These are phyloP conservation scores for Andrena chrysosceles DNA, from an alignment of 2,888 invertebrate species.

Conservation along the genomic window DNA sequence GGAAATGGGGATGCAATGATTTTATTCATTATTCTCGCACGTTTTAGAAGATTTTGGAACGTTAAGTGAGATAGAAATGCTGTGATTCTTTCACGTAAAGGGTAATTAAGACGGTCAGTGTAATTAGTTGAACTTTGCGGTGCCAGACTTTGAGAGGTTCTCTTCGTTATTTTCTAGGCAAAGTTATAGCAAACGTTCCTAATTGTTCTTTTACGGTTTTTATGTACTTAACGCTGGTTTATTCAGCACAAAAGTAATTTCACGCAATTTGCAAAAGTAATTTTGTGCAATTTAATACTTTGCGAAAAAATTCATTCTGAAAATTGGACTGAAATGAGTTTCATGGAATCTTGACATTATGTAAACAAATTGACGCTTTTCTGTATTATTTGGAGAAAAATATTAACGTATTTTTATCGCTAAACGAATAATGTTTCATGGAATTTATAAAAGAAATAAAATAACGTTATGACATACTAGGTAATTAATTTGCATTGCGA, in stretches of 20 bases:
- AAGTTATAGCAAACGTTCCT: constrained; percentile 25
- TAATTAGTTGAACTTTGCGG: constrained; percentile 44
- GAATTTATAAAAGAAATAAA: too few relatives aligned
- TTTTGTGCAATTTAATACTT: constrained; percentile 4
- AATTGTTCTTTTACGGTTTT: constrained; percentile 2
- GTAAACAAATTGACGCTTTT: too few relatives aligned
- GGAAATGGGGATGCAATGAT: too few relatives aligned
- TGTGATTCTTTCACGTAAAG: constrained; percentile 41
- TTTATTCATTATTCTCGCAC: too few relatives aligned
- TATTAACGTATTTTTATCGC: not conserved
- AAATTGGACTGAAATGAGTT: not conserved
- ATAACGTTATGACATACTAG: not conserved
- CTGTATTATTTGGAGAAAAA: not conserved
- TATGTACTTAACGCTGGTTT: constrained; percentile 10
- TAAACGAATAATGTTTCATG: not conserved
- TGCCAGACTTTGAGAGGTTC: not conserved
- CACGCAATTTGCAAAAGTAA: constrained; percentile 17
- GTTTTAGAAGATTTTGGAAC: not conserved
- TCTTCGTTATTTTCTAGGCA: constrained; percentile 16
- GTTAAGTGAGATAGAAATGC: constrained; percentile 18
- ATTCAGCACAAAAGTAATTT: constrained; percentile 20
- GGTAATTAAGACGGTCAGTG: constrained; percentile 51
- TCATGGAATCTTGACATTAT: too few relatives aligned
- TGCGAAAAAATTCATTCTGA: not conserved
- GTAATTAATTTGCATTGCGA: not conserved